Base-by-base conservation (phyloP, 2,797 vertebrate species). In the Leuciscus waleckii region DNA sequence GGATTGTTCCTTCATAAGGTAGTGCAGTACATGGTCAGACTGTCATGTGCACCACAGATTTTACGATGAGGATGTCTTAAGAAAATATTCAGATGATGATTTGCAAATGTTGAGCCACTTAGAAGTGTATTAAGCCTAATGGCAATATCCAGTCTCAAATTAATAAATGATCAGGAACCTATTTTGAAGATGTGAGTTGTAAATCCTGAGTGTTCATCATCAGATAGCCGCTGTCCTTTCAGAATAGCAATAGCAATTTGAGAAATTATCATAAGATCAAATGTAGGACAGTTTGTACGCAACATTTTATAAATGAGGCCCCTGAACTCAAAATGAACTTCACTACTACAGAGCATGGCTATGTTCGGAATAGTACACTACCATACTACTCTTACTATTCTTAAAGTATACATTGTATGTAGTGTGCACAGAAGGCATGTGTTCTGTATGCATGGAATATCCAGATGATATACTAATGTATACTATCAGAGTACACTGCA, bases 121-220 rank as follows among this genome's bases (percentile, higher is more conserved):
- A 54, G 46, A 51, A 51, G 26, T 75, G 26, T 19, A 75, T 49
- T 17, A 32, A 54, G 46, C 51, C 10, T 35, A 35, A 46, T 51
- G 46, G 11, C 43, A 49, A 65, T 85, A 46, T 43, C 23, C 54
- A 69, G 51, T 26, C 63, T 65, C 49, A 87, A 79, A 82, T 32
- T 41, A 69, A 85, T 51, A 51, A 58, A 49, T 49, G 13, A 81
- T 23, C 26, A 80, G 46, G 61, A 58, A 68, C 81, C 80, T 81
- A 11, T 80, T 74, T 39, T 9, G 13, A 56, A 51, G n/a, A 68
- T 68, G 73, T 73, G 51, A 43, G 75, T 46, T 79, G 83, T 88
- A 88, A 82, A 87, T 75, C 58, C 87, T 90, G 86, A 91, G 85
- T 63, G 39, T 86, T 32, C 79, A 7, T 81, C 82, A 78, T 65